Evolutionary conservation across 2,113 vertebrate species (phyloP), one percentile per base, ranked within the genome.

Genomic region (Isichthys henryi): DNA sequence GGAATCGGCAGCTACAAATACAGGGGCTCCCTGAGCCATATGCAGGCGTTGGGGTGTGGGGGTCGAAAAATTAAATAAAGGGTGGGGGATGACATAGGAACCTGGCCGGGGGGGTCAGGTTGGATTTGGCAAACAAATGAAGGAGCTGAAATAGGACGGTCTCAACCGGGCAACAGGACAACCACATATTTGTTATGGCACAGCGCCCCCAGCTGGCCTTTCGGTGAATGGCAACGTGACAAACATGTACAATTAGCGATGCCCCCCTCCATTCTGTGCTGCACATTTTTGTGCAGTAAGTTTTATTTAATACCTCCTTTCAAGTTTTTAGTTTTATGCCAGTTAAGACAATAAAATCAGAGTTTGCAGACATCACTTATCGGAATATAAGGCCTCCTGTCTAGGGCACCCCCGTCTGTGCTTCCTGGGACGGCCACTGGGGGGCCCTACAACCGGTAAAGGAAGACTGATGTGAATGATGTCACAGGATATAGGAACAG

Each of bases 61-160:
- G 8, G 13, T 9, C 9, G 6, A 21, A 84, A 84, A 10, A 19
- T 9, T 11, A 46, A 23, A 45, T 13, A 3, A 23, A 23, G 46
- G 83, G 19, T 3, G 19, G 23, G n/a, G n/a, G n/a, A 10, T 10
- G 13, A 21, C 5, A 19, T 7, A 56, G 17, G 48, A 5, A 52
- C 48, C 10, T 52, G 83, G 48, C 8, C 9, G 23, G n/a, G 17
- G 21, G 84, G 11, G 23, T 2, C 11, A 48, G 80, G 19, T 48
- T 2, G 21, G 45, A 21, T 5, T n/a, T 27, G 9, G 10, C 8
- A 70, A 70, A 31, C 62, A 70, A 58, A 23, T 1, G 53, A 56
- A 56, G 53, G 53, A 23, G 23, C 62, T 31, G 62, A 31, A 31
- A n/a, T n/a, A 66, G 62, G 62, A 27, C 94, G 27, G 23, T 70